Percentiles rank a stretch among this genome's conserved stretches.
Evolutionary conservation across 64 coral and sea anemone genomes (phyloP).

Genomic region (Pocillopora verrucosa): DNA sequence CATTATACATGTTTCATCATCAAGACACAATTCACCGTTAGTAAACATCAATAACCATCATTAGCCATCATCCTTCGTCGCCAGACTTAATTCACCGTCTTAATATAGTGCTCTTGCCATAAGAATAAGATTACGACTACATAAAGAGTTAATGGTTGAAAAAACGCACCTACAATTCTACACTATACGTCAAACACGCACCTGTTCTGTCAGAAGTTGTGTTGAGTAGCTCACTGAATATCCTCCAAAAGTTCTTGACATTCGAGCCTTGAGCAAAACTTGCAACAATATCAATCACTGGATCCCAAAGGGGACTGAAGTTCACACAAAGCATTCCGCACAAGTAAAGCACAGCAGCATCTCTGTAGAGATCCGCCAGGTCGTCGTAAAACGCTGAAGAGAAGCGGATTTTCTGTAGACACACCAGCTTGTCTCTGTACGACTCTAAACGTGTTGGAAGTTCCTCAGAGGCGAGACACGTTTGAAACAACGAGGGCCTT

Average conservation of each 20-base stretch:
- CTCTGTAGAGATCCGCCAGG: constrained; percentile 52
- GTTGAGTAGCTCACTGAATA: constrained; percentile 44
- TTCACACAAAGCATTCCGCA: constrained; percentile 75
- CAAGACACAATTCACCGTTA: no score
- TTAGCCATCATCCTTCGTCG: no score
- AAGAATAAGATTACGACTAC: no score
- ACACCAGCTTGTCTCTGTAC: constrained; percentile 72
- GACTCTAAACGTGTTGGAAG: constrained; percentile 56
- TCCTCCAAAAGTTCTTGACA: constrained; percentile 67
- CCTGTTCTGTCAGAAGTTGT: constrained; percentile 64
- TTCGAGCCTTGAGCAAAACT: constrained; percentile 49
- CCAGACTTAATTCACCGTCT: no score
- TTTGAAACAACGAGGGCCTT: constrained; percentile 45
- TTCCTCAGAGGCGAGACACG: constrained; percentile 58
- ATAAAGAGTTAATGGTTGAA: no score
- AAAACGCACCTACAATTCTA: no score
- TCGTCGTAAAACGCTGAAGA: constrained; percentile 13
- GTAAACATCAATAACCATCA: no score
- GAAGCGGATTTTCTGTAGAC: constrained; percentile 75
- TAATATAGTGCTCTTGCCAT: no score
- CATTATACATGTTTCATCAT: no score
- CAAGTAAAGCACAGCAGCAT: constrained; percentile 56
- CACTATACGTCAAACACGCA: not conserved
- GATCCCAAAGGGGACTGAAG: constrained; percentile 76
- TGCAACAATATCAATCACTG: constrained; percentile 70